These are phyloP conservation scores for Sycophaga agraensis DNA, from an alignment of 1,140 invertebrate genomes.

Conservation along the genomic window DNA sequence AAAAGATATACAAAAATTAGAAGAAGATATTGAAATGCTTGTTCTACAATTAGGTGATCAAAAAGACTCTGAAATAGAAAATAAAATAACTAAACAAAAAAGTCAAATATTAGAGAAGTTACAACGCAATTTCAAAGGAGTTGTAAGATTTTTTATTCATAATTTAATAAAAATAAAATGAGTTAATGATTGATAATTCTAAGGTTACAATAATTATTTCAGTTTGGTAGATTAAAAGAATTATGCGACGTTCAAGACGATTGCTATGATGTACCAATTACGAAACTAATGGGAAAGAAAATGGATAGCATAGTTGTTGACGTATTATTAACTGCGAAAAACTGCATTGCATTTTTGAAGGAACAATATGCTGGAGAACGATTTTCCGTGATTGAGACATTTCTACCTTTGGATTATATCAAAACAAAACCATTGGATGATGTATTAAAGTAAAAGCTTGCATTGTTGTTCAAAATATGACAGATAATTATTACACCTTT, in stretches of 20 bases:
- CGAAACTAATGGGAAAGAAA: conserved; percentile 93
- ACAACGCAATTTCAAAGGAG: conserved; percentile 88
- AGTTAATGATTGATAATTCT: neutral
- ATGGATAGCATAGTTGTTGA: conserved; percentile 99
- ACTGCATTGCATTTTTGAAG: conserved; percentile 94
- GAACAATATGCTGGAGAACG: conserved; percentile 84
- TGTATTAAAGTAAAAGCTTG: conserved; percentile 36
- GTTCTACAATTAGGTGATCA: neutral
- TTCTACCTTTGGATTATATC: conserved; percentile 91
- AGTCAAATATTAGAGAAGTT: conserved; percentile 95
- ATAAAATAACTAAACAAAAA: conserved; percentile 64
- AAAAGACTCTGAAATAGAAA: neutral
- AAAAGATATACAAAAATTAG: conserved; percentile 66
- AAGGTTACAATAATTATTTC: neutral
- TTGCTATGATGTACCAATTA: conserved; percentile 90
- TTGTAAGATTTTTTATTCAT: conserved; percentile 58
- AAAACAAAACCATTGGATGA: conserved; percentile 81
- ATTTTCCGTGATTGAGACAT: conserved; percentile 70
- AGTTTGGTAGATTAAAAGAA: conserved; percentile 60
- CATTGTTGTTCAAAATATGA: conserved; percentile 11
- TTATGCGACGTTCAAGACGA: conserved; percentile 95
- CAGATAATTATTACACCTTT: no score
- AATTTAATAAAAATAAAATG: no score
- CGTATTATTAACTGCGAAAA: conserved; percentile 86
- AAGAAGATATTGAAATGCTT: conserved; percentile 66